Percentiles rank a stretch among this genome's conserved stretches.
phyloP scores from a whole-genome alignment of 2,113 vertebrate species.

The Pristiophorus japonicus region DNA sequence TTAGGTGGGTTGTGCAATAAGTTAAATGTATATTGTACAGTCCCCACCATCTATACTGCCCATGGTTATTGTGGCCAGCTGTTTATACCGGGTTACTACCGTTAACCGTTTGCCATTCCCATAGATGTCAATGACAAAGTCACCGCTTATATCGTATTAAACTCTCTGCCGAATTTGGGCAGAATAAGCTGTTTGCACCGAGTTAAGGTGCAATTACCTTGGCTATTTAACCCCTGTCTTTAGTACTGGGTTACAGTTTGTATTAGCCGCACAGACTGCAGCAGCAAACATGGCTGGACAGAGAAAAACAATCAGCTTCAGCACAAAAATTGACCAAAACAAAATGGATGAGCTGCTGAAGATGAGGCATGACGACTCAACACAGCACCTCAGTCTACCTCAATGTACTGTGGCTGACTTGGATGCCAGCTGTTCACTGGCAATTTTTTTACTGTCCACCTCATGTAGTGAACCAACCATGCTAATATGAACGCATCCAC shows the following conservation, averaged over 20 bases:
- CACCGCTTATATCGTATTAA: background rate
- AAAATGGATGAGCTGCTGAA: background rate
- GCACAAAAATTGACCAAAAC: background rate
- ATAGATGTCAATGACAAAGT: background rate
- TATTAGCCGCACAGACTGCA: background rate
- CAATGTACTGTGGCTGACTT: background rate
- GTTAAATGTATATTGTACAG: background rate
- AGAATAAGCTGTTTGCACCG: conserved; percentile 4
- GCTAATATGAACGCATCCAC: background rate
- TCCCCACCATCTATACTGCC: background rate
- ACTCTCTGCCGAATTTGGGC: background rate
- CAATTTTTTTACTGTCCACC: background rate
- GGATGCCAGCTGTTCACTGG: background rate
- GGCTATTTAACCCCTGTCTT: background rate
- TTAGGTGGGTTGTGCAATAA: background rate
- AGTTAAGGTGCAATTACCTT: conserved; percentile 8
- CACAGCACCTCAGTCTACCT: background rate
- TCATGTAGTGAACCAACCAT: background rate
- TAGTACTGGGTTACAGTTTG: background rate
- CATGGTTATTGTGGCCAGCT: background rate
- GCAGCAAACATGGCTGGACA: background rate
- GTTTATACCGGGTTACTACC: background rate
- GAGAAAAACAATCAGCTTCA: background rate
- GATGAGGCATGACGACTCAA: background rate
- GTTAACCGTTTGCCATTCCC: background rate